Evolutionary conservation across 2,113 vertebrate species (phyloP), one percentile per base, ranked within the genome.

Genomic region (Parotia lawesii): DNA sequence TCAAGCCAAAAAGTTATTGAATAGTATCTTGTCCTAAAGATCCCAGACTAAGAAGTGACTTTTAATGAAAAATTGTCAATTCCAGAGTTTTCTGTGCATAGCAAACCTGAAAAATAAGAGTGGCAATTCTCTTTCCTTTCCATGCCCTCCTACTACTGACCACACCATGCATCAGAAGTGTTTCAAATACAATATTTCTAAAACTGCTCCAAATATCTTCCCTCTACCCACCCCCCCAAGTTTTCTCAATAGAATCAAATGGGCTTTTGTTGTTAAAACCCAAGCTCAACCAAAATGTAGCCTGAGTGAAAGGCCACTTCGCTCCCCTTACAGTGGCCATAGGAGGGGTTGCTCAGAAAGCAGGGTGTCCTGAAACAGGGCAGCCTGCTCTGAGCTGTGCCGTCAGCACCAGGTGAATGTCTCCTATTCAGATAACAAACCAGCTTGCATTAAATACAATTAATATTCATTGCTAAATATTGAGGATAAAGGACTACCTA

Each of bases 381-480:
- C 54, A 77, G 66, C 45, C 45, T 53, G 47, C 62, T 66, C 45
- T 27, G 22, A 62, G 47, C 51, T 85, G 74, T 17, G 50, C 27
- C 44, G 20, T 8, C 27, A 57, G 77, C 71, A 85, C 38, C 64
- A 70, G 51, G 16, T 35, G 64, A 72, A 66, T 18, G 15, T 29
- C 47, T 71, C 56, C 40, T 54, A 47, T 45, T 75, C 77, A 73
- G 76, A 54, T 31, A 75, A 53, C 35, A 73, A 85, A 89, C 2
- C 42, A 73, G 67, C 19, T 62, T 29, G 28, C 58, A 74, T 65
- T 75, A 78, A 87, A 92, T 65, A 31, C 45, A 65, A 61, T 62
- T 78, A 78, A 85, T 92, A 94, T 50, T 79, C 12, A 82, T 82
- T 66, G 77, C 33, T 85, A 95, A 90, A 91, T 85, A 69, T 18